A percentile compares a stretch with the other conserved stretches of the same genome.
Evolutionary conservation across 2,888 invertebrate species (phyloP).

Genomic region (Harmothoe impar): DNA sequence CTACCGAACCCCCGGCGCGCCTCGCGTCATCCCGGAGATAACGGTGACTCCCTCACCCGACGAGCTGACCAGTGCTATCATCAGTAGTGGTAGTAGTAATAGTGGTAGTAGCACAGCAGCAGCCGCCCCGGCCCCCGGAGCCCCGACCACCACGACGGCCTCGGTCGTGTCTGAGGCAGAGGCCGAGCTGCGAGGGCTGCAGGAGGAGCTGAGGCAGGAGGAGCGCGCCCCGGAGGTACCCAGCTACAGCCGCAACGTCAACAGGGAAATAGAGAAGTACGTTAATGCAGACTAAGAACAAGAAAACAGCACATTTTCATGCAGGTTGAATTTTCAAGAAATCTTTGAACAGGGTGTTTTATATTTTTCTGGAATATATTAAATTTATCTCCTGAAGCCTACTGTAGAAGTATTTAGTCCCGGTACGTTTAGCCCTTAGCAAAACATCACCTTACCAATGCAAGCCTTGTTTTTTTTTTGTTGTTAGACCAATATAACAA

Average conservation of each 20-base stretch:
- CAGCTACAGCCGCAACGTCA: not conserved
- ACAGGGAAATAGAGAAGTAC: conserved; percentile 33
- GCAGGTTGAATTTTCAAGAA: too few species aligned
- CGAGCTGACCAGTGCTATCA: not conserved
- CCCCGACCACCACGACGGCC: not conserved
- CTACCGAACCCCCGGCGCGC: conserved; percentile 3
- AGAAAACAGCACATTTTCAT: too few species aligned
- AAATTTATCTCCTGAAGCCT: too few species aligned
- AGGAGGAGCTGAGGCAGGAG: not conserved
- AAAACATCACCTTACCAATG: too few species aligned
- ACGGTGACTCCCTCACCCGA: conserved; percentile 42
- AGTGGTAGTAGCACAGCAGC: not conserved
- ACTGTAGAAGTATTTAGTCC: too few species aligned
- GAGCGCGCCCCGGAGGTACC: not conserved
- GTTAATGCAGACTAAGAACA: too few species aligned
- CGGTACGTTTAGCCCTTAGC: too few species aligned
- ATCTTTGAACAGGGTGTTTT: too few species aligned
- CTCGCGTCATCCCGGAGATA: conserved; percentile 26
- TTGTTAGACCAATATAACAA: too few species aligned
- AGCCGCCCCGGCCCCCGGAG: not conserved
- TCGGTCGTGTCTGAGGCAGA: not conserved
- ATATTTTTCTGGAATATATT: too few species aligned
- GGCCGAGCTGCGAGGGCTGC: not conserved
- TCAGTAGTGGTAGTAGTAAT: too few species aligned
- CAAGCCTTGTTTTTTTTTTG: too few species aligned